Conservation (phyloP, 2,113 vertebrate species). For the Eulacestoma nigropectus region DNA sequence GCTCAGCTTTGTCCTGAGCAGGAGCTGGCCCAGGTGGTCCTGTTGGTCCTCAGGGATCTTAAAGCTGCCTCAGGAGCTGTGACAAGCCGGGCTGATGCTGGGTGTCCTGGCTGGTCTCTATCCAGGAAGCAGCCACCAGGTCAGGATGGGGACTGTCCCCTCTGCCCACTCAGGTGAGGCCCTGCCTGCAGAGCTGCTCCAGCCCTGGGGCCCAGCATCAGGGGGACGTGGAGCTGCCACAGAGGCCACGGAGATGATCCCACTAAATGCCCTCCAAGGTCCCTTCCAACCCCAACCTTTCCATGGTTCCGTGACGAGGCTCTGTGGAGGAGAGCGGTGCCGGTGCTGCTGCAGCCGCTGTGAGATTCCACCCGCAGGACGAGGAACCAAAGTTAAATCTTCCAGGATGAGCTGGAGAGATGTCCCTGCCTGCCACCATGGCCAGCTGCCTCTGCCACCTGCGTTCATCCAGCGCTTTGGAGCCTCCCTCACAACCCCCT, state of each 20-base stretch:
- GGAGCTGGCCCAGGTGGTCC: neutral
- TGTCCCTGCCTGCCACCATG: neutral
- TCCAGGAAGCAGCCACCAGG: neutral
- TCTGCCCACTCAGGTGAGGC: neutral
- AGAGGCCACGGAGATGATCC: neutral
- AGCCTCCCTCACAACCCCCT: neutral
- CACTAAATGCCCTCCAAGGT: accelerated
- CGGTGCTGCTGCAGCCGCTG: accelerated
- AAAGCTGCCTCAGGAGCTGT: neutral
- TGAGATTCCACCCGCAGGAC: accelerated
- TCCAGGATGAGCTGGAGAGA: neutral
- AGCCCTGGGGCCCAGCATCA: neutral
- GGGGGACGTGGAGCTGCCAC: neutral
- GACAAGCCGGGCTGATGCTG: accelerated
- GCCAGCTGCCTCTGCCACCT: neutral
- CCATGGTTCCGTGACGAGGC: accelerated
- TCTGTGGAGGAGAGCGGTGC: accelerated
- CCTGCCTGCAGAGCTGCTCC: neutral
- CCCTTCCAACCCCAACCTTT: neutral
- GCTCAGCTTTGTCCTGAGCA: neutral
- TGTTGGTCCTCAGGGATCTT: accelerated
- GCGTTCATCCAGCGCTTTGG: accelerated
- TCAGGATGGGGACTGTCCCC: neutral
- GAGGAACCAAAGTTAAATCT: neutral
- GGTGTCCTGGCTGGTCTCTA: neutral